These are phyloP conservation scores for Ommatoiulus sabulosus DNA, from an alignment of 2,888 invertebrate species.

Conservation along the genomic window DNA sequence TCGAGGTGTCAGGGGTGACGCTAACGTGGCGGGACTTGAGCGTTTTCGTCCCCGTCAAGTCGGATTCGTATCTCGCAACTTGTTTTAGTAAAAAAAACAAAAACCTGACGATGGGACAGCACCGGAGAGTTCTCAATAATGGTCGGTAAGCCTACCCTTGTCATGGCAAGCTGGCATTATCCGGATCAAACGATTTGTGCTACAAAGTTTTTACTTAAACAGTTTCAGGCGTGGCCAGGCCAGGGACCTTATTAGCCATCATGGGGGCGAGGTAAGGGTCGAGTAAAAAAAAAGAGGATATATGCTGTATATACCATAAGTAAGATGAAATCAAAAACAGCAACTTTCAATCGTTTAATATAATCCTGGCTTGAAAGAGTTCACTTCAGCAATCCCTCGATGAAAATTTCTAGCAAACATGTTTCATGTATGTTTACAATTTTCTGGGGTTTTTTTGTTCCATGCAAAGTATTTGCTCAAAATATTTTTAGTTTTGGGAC, in stretches of 20 bases:
- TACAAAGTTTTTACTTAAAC: too few relatives aligned
- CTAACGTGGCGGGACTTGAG: constrained; percentile 84
- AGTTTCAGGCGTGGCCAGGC: constrained; percentile 78
- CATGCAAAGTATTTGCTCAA: too few relatives aligned
- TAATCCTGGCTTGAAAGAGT: too few relatives aligned
- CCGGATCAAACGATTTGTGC: not conserved
- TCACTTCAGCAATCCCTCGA: too few relatives aligned
- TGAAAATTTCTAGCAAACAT: too few relatives aligned
- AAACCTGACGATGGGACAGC: constrained; percentile 58
- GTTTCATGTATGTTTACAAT: too few relatives aligned
- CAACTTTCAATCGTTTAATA: too few relatives aligned
- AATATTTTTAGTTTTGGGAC: too few relatives aligned
- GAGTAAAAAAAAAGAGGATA: too few relatives aligned
- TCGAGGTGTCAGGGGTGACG: constrained; percentile 73
- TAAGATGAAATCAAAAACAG: too few relatives aligned
- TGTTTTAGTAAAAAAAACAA: constrained; percentile 58
- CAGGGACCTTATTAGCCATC: constrained; percentile 84
- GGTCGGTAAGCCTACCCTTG: constrained; percentile 69
- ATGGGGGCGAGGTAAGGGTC: constrained; percentile 76
- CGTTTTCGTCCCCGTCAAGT: constrained; percentile 73
- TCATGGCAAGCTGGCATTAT: not conserved
- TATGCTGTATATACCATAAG: too few relatives aligned
- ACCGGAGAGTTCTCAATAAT: constrained; percentile 76
- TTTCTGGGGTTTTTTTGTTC: too few relatives aligned
- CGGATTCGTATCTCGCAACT: not conserved